Evolutionary conservation across 2,888 invertebrate species (phyloP), one percentile per base, ranked within the genome.

Genomic region (Ditula angustiorana): DNA sequence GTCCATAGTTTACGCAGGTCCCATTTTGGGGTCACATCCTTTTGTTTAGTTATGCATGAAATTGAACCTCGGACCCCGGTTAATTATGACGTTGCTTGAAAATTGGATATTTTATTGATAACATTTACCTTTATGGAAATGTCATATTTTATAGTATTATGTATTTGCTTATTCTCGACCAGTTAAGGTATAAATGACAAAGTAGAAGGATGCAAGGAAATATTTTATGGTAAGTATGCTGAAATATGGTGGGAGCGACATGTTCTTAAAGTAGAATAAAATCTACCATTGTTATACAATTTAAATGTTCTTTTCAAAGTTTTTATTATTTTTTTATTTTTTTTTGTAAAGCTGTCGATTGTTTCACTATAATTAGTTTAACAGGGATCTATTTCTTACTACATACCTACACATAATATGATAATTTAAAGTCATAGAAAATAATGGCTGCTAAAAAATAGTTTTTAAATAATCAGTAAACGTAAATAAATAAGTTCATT

Each of bases 71-170:
- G 77, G 74, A 70, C 81, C 85, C 80, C 80, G 79, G 88, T 90
- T 90, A 90, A 90, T 91, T 89, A 90, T 88, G 88, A 84, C 81
- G 80, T 78, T 73, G 74, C 79, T 77, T 74, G 78, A 80, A 87
- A 85, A 86, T 88, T 85, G 81, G 83, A 80, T 83, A 80, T 84
- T 84, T 82, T 83, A 70, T 66, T 68, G 69, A 77, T 79, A 81
- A 81, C 83, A 16, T 2, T 8, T 5, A 47, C 46, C 41, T 57
- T 44, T 47, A 26, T 46, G 4, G 26, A 41, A 41, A 13, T 50
- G 19, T 47, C 47, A 37, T 37, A 16, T 37, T 55, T 61, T 11
- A 26, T 7, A 53, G 26, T 1, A 21, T 24, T 47, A 23, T 4
- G 4, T 13, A n/a, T 8, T n/a, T 21, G 26, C 41, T 28, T 21